A percentile compares a stretch with the other conserved stretches of the same genome.
Conservation (phyloP, 2,113 vertebrate species). For the Nematolebias whitei region DNA sequence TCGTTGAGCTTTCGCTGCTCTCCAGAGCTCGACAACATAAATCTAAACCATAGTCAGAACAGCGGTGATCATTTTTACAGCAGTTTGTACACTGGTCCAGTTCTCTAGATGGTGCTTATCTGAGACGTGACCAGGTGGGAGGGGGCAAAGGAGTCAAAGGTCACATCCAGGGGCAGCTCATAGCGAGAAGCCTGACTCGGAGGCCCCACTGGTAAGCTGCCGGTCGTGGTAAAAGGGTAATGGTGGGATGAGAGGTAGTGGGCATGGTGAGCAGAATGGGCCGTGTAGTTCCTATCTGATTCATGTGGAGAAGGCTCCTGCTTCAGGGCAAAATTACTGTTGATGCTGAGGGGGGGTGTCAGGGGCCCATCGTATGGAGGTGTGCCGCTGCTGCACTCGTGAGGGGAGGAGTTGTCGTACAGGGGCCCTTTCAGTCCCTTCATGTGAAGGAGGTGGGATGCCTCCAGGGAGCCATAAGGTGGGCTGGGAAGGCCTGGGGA, state of each 20-base stretch:
- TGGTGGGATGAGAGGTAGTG: slow-evolving; percentile 81
- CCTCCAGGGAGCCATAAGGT: slow-evolving; percentile 91
- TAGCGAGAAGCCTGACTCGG: slow-evolving; percentile 84
- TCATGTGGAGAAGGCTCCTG: slow-evolving; percentile 89
- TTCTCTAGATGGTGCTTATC: slow-evolving; percentile 81
- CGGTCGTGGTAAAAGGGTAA: slow-evolving; percentile 73
- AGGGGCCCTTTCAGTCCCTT: slow-evolving; percentile 89
- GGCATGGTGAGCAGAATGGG: slow-evolving; percentile 66
- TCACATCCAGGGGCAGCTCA: slow-evolving; percentile 89
- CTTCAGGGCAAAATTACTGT: slow-evolving; percentile 93
- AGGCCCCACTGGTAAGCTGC: slow-evolving; percentile 74
- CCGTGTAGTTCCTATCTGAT: slow-evolving; percentile 85
- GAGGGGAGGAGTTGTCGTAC: slow-evolving; percentile 85
- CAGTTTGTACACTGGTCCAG: slow-evolving; percentile 19
- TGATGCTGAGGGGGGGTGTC: slow-evolving; percentile 93
- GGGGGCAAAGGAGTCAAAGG: slow-evolving; percentile 86
- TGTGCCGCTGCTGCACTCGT: slow-evolving; percentile 82
- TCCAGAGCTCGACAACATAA: slow-evolving; percentile 47
- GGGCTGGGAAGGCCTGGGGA: slow-evolving; percentile 94
- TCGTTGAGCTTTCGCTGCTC: slow-evolving; percentile 41
- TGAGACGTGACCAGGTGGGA: slow-evolving; percentile 84
- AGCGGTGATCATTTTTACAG: slow-evolving; percentile 25
- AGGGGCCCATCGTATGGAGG: slow-evolving; percentile 93
- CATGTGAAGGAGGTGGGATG: slow-evolving; percentile 88
- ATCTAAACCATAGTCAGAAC: slow-evolving; percentile 42